Evolutionary conservation across 92 coral and sea anemone genomes (phyloP).

Genomic region (Virgularia gustaviana): DNA sequence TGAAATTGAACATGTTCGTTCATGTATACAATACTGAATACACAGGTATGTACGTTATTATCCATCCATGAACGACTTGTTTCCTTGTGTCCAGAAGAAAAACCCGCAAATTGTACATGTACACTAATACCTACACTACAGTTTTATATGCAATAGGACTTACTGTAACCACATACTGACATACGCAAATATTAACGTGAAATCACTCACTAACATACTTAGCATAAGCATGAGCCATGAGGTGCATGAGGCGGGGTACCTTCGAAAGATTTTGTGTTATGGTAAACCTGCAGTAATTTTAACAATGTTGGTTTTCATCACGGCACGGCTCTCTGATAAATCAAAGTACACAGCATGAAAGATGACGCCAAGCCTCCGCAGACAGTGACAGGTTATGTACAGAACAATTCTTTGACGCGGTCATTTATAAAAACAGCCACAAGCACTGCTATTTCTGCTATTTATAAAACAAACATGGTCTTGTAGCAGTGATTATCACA

Average conservation of each 20-base stretch:
- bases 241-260: neutral
- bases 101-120: no score
- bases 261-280: neutral
- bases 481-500: slow-evolving; percentile 31
- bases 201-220: no score
- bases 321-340: neutral
- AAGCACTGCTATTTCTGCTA: slow-evolving; percentile 23
- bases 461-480: slow-evolving; percentile 36
- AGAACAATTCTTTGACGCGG: slow-evolving; percentile 17
- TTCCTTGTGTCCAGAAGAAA: no score
- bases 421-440: slow-evolving; percentile 14
- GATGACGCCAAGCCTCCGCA: neutral
- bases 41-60: no score
- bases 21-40: no score
- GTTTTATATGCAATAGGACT: no score
- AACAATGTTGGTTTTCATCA: slow-evolving; percentile 2
- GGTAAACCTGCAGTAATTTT: neutral
- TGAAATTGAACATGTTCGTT: no score
- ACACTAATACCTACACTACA: no score
- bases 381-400: slow-evolving; percentile 6
- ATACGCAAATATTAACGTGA: no score
- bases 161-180: no score
- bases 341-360: slow-evolving; percentile 16
- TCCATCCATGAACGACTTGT: no score
- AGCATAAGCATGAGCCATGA: neutral